Conservation (phyloP, 2,888 invertebrate species). For the Malachius bipustulatus region DNA sequence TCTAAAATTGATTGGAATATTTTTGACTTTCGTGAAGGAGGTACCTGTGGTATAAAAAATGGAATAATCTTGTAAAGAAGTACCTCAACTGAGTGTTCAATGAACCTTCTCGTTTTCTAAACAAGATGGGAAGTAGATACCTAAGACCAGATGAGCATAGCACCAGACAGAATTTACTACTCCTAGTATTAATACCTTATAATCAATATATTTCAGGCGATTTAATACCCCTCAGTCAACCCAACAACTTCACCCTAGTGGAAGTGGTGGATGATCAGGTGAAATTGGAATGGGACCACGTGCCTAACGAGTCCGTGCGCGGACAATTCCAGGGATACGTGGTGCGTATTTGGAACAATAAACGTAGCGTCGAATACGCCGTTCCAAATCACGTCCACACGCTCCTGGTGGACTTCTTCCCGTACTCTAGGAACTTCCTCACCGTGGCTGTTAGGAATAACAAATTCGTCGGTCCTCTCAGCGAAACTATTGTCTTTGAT, state of each 20-base stretch:
- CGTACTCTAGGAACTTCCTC: conserved; percentile 29
- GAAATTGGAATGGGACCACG: conserved; percentile 26
- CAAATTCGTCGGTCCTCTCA: conserved; percentile 30
- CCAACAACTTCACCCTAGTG: conserved; percentile 25
- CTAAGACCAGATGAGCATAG: too few relatives aligned
- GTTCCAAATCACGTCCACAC: conserved; percentile 25
- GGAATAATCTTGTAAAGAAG: too few relatives aligned
- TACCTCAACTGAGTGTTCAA: too few relatives aligned
- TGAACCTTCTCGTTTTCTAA: too few relatives aligned
- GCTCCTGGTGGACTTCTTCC: conserved; percentile 28
- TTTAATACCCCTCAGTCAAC: conserved; percentile 26
- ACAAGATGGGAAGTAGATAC: too few relatives aligned
- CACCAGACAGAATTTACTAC: too few relatives aligned
- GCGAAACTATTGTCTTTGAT: conserved; percentile 27
- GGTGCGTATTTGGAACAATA: conserved; percentile 28
- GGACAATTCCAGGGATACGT: conserved; percentile 29
- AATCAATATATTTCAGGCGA: conserved; percentile 28
- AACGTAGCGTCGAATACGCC: conserved; percentile 27
- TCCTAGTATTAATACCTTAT: too few relatives aligned
- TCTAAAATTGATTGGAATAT: too few relatives aligned
- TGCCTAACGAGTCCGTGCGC: conserved; percentile 23
- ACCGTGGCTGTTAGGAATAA: conserved; percentile 29
- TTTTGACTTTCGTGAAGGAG: too few relatives aligned
- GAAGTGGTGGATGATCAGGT: conserved; percentile 25
- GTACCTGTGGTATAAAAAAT: too few relatives aligned